Evolutionary conservation across 2,888 invertebrate species (phyloP).

Genomic region (Phrixothrix hirtus): DNA sequence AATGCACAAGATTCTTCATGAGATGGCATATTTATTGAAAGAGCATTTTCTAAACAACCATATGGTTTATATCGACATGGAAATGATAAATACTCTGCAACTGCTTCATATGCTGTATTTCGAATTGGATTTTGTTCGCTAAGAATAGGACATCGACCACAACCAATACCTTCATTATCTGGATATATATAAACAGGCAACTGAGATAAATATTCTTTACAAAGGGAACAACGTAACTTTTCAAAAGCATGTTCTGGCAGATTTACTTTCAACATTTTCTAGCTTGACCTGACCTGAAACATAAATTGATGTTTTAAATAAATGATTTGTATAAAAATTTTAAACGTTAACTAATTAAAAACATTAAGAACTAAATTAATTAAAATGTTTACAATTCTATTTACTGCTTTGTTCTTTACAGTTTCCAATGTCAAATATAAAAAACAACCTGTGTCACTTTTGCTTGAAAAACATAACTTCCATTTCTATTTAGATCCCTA

Average conservation of each 20-base stretch:
- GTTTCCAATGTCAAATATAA: too few relatives aligned
- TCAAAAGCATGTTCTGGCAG: conserved; percentile 30
- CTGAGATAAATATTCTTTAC: conserved; percentile 43
- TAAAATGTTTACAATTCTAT: too few relatives aligned
- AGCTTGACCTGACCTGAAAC: too few relatives aligned
- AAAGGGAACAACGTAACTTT: conserved; percentile 40
- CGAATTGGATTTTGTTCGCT: conserved; percentile 36
- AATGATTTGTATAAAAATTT: too few relatives aligned
- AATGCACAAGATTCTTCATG: conserved; percentile 45
- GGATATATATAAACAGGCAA: conserved; percentile 40
- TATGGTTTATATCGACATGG: conserved; percentile 42
- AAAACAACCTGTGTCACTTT: too few relatives aligned
- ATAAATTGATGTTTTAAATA: too few relatives aligned
- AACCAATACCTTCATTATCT: conserved; percentile 35
- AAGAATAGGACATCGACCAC: conserved; percentile 43
- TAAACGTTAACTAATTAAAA: too few relatives aligned
- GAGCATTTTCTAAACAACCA: conserved; percentile 43
- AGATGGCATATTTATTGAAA: conserved; percentile 23
- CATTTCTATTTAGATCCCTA: too few relatives aligned
- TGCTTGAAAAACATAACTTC: too few relatives aligned
- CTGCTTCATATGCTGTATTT: conserved; percentile 41
- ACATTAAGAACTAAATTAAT: too few relatives aligned
- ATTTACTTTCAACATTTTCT: conserved; percentile 12
- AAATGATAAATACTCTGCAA: conserved; percentile 41
- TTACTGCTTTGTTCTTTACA: too few relatives aligned